Conservation (phyloP, 92 coral and sea anemone species). For the Zoanthus gigantus region DNA sequence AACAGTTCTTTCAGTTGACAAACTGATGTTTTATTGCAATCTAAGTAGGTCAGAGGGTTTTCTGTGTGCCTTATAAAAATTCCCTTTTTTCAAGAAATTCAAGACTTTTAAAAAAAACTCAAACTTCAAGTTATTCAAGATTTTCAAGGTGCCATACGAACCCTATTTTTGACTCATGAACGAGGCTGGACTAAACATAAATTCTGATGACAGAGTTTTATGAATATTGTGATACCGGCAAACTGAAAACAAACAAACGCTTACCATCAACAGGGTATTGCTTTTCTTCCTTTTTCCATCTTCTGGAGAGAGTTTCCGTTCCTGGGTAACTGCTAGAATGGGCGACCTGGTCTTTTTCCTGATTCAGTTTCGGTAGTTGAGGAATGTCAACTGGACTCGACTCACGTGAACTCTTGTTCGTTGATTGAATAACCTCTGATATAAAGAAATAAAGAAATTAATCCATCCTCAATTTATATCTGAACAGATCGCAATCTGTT, state of each 20-base stretch:
- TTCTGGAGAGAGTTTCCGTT: neutral
- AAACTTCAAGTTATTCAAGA: too few relatives aligned
- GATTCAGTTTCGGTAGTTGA: neutral
- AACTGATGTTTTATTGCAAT: too few relatives aligned
- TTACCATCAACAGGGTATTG: slow-evolving; percentile 1
- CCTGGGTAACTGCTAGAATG: slow-evolving; percentile 44
- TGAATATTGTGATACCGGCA: neutral
- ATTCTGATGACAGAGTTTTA: too few relatives aligned
- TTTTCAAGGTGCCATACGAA: too few relatives aligned
- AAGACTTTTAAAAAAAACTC: too few relatives aligned
- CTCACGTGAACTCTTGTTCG: neutral
- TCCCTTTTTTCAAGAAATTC: too few relatives aligned
- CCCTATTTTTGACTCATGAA: too few relatives aligned
- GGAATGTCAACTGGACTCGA: slow-evolving; percentile 43
- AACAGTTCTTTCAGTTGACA: too few relatives aligned
- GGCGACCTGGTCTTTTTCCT: neutral
- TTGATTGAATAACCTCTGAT: neutral
- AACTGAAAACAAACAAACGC: neutral
- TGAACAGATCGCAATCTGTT: too few relatives aligned
- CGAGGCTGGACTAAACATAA: too few relatives aligned
- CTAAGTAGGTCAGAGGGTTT: too few relatives aligned
- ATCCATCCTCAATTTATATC: neutral
- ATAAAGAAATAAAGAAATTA: neutral
- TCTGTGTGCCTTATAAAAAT: too few relatives aligned
- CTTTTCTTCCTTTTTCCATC: slow-evolving; percentile 28